phyloP scores from a whole-genome alignment of 2,888 invertebrate species.

The Hololepta plana region DNA sequence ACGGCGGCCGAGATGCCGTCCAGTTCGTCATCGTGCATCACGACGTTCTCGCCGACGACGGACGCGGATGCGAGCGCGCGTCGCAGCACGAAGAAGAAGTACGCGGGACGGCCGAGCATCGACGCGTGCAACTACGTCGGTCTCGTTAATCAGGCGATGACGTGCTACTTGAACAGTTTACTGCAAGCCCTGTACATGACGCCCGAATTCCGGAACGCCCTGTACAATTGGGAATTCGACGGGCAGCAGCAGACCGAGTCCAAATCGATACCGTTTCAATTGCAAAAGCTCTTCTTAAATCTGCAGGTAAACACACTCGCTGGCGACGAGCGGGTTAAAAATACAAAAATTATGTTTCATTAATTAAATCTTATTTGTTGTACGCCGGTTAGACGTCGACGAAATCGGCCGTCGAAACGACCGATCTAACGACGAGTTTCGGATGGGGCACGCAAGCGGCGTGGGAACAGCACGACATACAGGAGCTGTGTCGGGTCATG shows the following conservation, averaged over 20 bases:
- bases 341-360: slow-evolving; percentile 1
- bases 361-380: slow-evolving; percentile 2
- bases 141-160: slow-evolving; percentile 81
- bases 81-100: too few species aligned
- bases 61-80: too few species aligned
- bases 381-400: slow-evolving; percentile 42
- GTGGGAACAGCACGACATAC: slow-evolving; percentile 87
- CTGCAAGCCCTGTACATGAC: slow-evolving; percentile 82
- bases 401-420: slow-evolving; percentile 67
- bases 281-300: slow-evolving; percentile 70
- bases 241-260: slow-evolving; percentile 44
- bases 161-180: slow-evolving; percentile 78
- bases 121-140: slow-evolving; percentile 42
- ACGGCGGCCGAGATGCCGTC: slow-evolving; percentile 15
- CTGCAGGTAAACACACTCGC: slow-evolving; percentile 37
- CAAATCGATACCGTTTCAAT: slow-evolving; percentile 68
- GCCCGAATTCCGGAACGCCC: slow-evolving; percentile 76
- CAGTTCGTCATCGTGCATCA: slow-evolving; percentile 12
- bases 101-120: slow-evolving; percentile 7
- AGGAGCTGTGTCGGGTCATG: slow-evolving; percentile 78
- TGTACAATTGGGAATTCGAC: slow-evolving; percentile 70
- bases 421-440: slow-evolving; percentile 70
- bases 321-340: neutral
- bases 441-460: slow-evolving; percentile 82
- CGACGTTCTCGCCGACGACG: slow-evolving; percentile 5